Evolutionary conservation across 1,140 invertebrate genomes (phyloP), one percentile per base, ranked within the genome.

Genomic region (Drosophila lacertosa): DNA sequence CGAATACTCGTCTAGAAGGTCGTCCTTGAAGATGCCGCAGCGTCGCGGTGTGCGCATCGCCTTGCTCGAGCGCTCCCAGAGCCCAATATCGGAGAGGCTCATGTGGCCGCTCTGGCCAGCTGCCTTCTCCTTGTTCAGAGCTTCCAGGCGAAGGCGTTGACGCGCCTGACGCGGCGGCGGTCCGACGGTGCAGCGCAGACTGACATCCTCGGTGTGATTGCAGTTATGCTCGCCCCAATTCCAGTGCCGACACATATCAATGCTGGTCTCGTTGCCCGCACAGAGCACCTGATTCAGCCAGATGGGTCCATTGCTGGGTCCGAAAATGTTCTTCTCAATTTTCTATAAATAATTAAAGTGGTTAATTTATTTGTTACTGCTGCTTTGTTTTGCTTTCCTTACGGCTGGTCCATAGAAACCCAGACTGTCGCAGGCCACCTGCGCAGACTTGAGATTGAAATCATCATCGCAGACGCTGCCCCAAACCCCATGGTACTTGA

Each of bases 391-490:
- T 4, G 11, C 1, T 3, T 0, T 3, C 18, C 73, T 63, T 59
- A 92, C 83, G n/a, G 93, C 93, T 16, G 65, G 70, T 1, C 94
- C 94, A 18, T 91, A 92, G 59, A 92, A 95, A 3, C 95, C 95
- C 29, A 95, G 77, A 15, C 93, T 93, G 51, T 92, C 92, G 69
- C 95, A 96, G 9, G 95, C 92, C 1, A 95, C 94, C 77, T 92
- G 92, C 0, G 95, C 96, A 5, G 95, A 93, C 50, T 93, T 92
- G 13, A 92, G 89, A 26, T 94, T 94, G 76, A 96, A 97, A 77
- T 95, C 94, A 77, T 97, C 96, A 79, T 97, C 96, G 84, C 96
- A 97, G 10, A 97, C 92, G 1, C 95, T 95, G 1, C 96, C 95
- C 96, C 96, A 97, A 2, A 94, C 92, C 4, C 94, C 94, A 68